Evolutionary conservation across 2,113 vertebrate genomes (phyloP).

Genomic region (Ochotona princeps): DNA sequence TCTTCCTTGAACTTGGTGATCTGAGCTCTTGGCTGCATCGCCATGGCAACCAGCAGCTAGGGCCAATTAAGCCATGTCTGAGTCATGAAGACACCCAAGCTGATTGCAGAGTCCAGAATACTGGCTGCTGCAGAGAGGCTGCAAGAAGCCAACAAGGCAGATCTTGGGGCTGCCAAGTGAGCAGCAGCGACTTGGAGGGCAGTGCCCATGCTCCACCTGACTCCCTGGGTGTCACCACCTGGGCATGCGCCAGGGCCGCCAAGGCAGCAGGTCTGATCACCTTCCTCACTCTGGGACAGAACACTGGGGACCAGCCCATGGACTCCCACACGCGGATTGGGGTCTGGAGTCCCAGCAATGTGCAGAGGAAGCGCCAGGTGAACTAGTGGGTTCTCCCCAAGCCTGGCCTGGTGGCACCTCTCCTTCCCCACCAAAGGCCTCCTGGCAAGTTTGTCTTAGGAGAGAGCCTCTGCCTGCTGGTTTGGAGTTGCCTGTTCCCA

Average conservation of each 20-base stretch:
- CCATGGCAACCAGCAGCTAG: constrained; percentile 63
- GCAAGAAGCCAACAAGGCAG: constrained; percentile 1
- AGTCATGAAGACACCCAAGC: constrained; percentile 56
- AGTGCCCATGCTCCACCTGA: background rate
- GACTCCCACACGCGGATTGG: background rate
- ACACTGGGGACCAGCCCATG: background rate
- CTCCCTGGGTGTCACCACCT: background rate
- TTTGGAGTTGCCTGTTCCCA: background rate
- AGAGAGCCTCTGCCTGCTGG: background rate
- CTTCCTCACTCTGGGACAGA: background rate
- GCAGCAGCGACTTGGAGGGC: background rate
- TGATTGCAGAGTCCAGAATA: constrained; percentile 56
- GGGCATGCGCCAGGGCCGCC: background rate
- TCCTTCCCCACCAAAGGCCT: background rate
- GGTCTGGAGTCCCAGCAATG: background rate
- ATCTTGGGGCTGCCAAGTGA: background rate
- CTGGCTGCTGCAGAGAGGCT: background rate
- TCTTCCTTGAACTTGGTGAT: constrained; percentile 41
- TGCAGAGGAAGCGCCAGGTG: background rate
- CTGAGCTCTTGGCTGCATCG: constrained; percentile 40
- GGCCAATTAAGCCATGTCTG: constrained; percentile 52
- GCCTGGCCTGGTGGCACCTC: background rate
- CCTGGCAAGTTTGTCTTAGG: background rate
- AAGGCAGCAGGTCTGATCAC: background rate
- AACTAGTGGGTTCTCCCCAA: background rate